These are phyloP conservation scores for Lemur catta DNA, from an alignment of 2,797 vertebrate genomes.

Conservation along the genomic window DNA sequence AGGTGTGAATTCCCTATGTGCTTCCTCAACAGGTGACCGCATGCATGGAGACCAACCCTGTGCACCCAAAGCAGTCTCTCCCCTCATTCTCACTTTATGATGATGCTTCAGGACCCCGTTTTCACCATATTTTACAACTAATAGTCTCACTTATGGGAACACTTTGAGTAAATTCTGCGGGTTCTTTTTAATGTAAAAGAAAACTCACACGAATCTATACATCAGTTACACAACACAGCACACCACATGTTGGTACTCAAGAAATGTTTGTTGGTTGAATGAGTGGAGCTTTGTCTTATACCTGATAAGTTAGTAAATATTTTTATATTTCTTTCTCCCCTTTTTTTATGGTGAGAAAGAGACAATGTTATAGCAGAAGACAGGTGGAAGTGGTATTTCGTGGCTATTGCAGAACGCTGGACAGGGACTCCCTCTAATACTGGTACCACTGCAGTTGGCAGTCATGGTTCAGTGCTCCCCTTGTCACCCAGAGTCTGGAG, in stretches of 20 bases:
- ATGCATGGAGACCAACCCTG: rapidly evolving
- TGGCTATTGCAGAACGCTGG: background rate
- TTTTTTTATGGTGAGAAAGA: background rate
- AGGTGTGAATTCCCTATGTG: background rate
- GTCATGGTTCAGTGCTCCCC: background rate
- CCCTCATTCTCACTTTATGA: background rate
- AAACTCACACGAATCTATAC: background rate
- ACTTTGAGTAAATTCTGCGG: background rate
- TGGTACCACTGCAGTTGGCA: rapidly evolving
- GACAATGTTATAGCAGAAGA: background rate
- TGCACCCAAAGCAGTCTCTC: rapidly evolving
- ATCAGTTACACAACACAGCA: background rate
- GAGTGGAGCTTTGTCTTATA: background rate
- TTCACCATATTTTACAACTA: background rate
- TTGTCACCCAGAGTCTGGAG: background rate
- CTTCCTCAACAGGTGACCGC: background rate
- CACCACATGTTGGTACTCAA: rapidly evolving
- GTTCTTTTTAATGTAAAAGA: background rate
- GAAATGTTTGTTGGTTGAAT: background rate
- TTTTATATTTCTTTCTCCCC: background rate
- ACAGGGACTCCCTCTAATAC: background rate
- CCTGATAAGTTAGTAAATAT: background rate
- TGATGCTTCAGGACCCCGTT: too few species aligned
- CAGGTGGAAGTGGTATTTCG: too few species aligned
- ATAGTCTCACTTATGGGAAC: background rate